Conservation (phyloP, 2,113 vertebrate species). For the Ameiurus melas region DNA sequence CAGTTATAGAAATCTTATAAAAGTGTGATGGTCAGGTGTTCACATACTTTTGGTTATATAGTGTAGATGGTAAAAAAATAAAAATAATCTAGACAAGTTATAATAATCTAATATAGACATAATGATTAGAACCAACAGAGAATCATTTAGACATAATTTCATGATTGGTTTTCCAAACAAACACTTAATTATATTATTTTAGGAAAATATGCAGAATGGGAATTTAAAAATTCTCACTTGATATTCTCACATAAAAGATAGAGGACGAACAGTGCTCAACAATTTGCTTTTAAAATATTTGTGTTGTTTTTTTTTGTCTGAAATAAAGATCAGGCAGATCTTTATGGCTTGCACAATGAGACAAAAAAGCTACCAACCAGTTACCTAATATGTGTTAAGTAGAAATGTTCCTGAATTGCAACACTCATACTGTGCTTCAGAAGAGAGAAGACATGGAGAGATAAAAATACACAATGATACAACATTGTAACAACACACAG, state of each 20-base stretch:
- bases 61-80: background rate
- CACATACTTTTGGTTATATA: background rate
- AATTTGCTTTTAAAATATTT: background rate
- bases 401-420: slow-evolving; percentile 44
- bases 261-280: background rate
- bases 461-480: background rate
- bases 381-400: slow-evolving; percentile 48
- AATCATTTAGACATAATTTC: too few relatives aligned
- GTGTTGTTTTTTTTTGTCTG: slow-evolving; percentile 28
- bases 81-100: background rate
- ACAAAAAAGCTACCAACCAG: slow-evolving; percentile 33
- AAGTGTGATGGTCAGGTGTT: background rate
- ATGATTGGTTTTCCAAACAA: background rate
- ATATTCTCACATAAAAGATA: background rate
- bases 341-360: slow-evolving; percentile 49
- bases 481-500: background rate
- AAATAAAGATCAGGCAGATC: slow-evolving; percentile 36
- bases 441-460: slow-evolving; percentile 15
- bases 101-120: background rate
- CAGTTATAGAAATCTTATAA: too few relatives aligned
- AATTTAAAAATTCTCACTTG: background rate
- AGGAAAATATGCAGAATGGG: background rate
- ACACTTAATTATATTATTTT: background rate
- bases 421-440: slow-evolving; percentile 56
- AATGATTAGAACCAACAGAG: background rate